Conservation (phyloP, 2,888 invertebrate genomes). For the Elegia similella region DNA sequence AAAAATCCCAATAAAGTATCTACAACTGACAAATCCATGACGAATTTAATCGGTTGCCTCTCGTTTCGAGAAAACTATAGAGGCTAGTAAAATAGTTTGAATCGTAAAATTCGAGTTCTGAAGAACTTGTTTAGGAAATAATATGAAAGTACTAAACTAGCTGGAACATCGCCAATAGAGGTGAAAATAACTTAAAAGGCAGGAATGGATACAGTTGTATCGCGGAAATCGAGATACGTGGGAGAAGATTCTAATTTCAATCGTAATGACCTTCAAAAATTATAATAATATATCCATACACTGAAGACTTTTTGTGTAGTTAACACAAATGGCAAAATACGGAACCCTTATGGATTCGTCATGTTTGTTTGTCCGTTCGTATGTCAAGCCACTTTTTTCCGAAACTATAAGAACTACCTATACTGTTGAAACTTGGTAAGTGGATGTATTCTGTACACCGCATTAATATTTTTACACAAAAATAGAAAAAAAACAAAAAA, state of each 20-base stretch:
- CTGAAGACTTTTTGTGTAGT: too few species aligned
- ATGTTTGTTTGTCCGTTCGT: too few species aligned
- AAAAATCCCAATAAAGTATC: too few species aligned
- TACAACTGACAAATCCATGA: not conserved
- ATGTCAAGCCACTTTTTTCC: too few species aligned
- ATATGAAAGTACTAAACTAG: not conserved
- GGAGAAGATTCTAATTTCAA: slow-evolving; percentile 15
- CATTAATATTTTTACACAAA: too few species aligned
- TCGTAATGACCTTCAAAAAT: slow-evolving; percentile 7
- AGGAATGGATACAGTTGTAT: not conserved
- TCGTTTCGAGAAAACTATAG: not conserved
- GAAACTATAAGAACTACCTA: too few species aligned
- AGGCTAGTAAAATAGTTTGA: not conserved
- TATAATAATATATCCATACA: too few species aligned
- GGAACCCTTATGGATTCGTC: too few species aligned
- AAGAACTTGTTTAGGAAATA: not conserved
- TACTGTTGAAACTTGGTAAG: too few species aligned
- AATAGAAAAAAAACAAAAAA: too few species aligned
- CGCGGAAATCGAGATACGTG: not conserved
- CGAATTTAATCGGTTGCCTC: not conserved
- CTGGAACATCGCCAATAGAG: slow-evolving; percentile 7
- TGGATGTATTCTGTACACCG: too few species aligned
- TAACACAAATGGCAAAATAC: too few species aligned
- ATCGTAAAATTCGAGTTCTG: not conserved
- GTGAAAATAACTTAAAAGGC: slow-evolving; percentile 11